These are phyloP conservation scores for Drosophila dives DNA, from an alignment of 2,888 invertebrate genomes.

Conservation along the genomic window DNA sequence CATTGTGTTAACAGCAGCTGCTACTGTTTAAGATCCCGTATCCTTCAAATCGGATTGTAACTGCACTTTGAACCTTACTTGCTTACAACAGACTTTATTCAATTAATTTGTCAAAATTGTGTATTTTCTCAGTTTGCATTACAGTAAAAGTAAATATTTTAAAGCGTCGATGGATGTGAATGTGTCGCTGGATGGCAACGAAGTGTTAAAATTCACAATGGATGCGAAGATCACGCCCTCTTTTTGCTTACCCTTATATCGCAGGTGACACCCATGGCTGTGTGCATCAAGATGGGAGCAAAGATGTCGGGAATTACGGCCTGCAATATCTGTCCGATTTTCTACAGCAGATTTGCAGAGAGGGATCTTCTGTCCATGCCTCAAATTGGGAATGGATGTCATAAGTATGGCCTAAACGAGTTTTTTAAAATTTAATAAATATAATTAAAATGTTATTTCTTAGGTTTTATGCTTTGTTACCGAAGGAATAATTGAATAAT, in stretches of 20 bases:
- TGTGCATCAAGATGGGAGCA: conserved; percentile 63
- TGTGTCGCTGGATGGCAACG: conserved; percentile 49
- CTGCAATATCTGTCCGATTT: conserved; percentile 62
- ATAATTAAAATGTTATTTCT: conserved; percentile 2
- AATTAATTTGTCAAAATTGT: too few species aligned
- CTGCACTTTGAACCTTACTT: too few species aligned
- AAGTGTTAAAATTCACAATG: conserved; percentile 48
- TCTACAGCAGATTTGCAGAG: conserved; percentile 47
- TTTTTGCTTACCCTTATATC: conserved; percentile 62
- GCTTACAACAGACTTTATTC: too few species aligned
- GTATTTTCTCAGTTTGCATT: too few species aligned
- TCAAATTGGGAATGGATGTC: conserved; percentile 54
- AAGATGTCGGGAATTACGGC: conserved; percentile 43
- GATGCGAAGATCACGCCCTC: conserved; percentile 55
- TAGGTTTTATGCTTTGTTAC: too few species aligned
- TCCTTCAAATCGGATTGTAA: too few species aligned
- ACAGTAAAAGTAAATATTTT: too few species aligned
- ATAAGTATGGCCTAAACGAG: conserved; percentile 42
- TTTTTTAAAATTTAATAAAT: not conserved
- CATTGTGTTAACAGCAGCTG: too few species aligned
- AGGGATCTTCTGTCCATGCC: too few species aligned
- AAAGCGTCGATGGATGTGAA: too few species aligned
- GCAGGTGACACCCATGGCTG: conserved; percentile 37
- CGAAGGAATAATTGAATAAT: not conserved
- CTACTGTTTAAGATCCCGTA: too few species aligned